Evolutionary conservation across 2,888 invertebrate genomes (phyloP).

Genomic region (Cephalotes varians): DNA sequence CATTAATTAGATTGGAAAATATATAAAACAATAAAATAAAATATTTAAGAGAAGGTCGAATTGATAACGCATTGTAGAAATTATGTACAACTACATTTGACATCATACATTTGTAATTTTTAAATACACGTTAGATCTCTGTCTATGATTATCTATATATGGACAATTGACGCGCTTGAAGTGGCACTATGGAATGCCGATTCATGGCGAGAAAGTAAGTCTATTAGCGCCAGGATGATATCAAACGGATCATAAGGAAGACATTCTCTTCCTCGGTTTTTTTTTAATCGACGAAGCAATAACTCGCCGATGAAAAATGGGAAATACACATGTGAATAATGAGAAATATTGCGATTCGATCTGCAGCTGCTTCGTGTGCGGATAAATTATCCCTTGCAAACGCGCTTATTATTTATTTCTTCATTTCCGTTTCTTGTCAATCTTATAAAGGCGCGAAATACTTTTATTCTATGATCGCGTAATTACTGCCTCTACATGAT

Average conservation of each 20-base stretch:
- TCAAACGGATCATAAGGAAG: slow-evolving; percentile 30
- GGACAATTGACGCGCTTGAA: slow-evolving; percentile 20
- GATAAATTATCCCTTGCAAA: slow-evolving; percentile 29
- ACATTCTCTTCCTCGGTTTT: slow-evolving; percentile 43
- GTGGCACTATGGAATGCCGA: slow-evolving; percentile 21
- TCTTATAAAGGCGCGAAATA: slow-evolving; percentile 5
- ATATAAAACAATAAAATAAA: neutral
- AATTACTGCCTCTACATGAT: neutral
- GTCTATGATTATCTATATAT: neutral
- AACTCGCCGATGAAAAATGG: slow-evolving; percentile 22
- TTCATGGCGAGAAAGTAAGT: slow-evolving; percentile 15
- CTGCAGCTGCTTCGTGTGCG: slow-evolving; percentile 10
- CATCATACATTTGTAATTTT: neutral
- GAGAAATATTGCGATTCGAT: slow-evolving; percentile 42
- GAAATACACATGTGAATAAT: slow-evolving; percentile 29
- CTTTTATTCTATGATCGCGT: slow-evolving; percentile 21
- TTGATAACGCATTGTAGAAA: neutral
- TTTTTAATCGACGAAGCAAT: slow-evolving; percentile 13
- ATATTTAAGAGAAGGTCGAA: neutral
- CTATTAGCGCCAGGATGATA: slow-evolving; percentile 29
- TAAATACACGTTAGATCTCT: slow-evolving; percentile 15
- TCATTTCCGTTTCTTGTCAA: slow-evolving; percentile 43
- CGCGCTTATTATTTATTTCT: slow-evolving; percentile 48
- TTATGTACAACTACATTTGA: neutral
- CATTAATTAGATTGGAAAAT: neutral